phyloP scores from a whole-genome alignment of 2,113 vertebrate genomes.

The Varanus komodoensis region DNA sequence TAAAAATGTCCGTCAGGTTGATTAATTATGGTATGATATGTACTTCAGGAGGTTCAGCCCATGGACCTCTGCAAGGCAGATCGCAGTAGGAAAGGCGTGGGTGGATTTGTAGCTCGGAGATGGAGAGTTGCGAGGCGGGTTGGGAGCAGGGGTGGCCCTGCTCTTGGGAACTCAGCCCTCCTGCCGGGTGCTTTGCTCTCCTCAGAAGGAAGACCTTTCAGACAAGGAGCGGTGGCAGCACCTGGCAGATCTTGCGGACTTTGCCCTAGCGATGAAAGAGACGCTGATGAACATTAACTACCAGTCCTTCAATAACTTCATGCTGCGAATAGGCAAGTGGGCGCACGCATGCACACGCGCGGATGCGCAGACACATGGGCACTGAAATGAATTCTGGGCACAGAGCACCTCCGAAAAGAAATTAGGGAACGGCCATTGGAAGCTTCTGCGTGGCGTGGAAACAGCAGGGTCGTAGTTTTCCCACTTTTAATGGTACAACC shows the following conservation, averaged over 20 bases:
- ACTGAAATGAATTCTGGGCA: background rate
- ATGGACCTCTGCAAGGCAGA: background rate
- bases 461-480: background rate
- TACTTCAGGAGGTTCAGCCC: too few species aligned
- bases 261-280: slow-evolving; percentile 95
- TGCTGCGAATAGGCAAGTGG: slow-evolving; percentile 93
- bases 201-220: slow-evolving; percentile 82
- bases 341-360: background rate
- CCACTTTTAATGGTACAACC: too few species aligned
- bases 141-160: background rate
- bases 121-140: background rate
- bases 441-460: background rate
- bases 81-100: background rate
- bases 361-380: too few species aligned
- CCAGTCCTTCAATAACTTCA: slow-evolving; percentile 99
- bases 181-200: background rate
- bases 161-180: background rate
- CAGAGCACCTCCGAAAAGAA: background rate
- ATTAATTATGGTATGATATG: background rate
- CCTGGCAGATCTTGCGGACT: slow-evolving; percentile 92
- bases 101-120: background rate
- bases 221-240: slow-evolving; percentile 93
- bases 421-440: background rate
- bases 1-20: background rate
- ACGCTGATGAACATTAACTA: slow-evolving; percentile 95